Evolutionary conservation across 2,888 invertebrate genomes (phyloP).

Genomic region (Laothoe populi): DNA sequence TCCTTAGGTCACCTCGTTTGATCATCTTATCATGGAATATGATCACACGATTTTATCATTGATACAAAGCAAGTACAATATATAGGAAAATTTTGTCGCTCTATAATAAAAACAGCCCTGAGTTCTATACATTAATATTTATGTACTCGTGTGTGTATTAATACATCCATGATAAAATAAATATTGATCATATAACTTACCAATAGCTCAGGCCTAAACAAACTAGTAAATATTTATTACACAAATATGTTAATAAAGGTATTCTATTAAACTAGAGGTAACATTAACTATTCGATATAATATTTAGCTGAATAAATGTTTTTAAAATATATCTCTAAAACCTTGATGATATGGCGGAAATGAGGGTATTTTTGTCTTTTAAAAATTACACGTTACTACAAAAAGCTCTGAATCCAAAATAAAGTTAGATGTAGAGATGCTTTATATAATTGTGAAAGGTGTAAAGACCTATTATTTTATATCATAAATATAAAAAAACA

Average conservation of each 20-base stretch:
- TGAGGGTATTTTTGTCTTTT: not conserved
- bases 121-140: not conserved
- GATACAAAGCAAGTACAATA: too few relatives aligned
- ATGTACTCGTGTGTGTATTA: not conserved
- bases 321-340: not conserved
- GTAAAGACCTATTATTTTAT: not conserved
- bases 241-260: not conserved
- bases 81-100: too few relatives aligned
- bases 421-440: not conserved
- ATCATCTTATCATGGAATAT: too few relatives aligned
- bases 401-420: not conserved
- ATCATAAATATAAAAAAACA: not conserved
- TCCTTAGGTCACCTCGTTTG: too few relatives aligned
- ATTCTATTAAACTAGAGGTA: not conserved
- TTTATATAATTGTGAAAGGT: too few relatives aligned
- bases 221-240: slow-evolving; percentile 13
- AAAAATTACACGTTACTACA: not conserved
- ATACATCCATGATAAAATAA: not conserved
- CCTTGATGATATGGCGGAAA: not conserved
- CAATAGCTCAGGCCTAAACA: slow-evolving; percentile 4
- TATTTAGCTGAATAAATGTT: not conserved
- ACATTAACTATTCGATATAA: not conserved
- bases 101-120: too few relatives aligned
- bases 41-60: too few relatives aligned
- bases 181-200: slow-evolving; percentile 5